A percentile compares a stretch with the other conserved stretches of the same genome.
phyloP scores from a whole-genome alignment of 1,140 invertebrate genomes.

The Drosophila subpulchrella region DNA sequence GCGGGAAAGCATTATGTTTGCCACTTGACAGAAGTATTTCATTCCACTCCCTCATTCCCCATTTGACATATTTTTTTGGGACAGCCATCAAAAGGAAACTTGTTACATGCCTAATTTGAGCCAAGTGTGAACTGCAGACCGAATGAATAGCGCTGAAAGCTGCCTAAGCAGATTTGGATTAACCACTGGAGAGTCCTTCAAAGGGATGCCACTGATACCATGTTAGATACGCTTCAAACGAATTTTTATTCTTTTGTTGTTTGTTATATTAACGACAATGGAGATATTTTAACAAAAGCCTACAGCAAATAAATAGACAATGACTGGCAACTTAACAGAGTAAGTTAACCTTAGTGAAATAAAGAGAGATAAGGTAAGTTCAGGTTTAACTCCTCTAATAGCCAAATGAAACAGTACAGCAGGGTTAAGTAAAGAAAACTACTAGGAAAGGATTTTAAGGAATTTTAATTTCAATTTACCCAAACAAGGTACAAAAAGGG shows the following conservation, averaged over 20 bases:
- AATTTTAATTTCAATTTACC: slow-evolving; percentile 72
- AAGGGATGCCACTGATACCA: slow-evolving; percentile 15
- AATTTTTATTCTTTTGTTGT: slow-evolving; percentile 16
- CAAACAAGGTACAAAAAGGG: slow-evolving; percentile 9
- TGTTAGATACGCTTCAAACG: background rate
- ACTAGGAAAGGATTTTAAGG: slow-evolving; percentile 44
- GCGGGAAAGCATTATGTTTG: slow-evolving; percentile 63
- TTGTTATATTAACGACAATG: slow-evolving; percentile 10
- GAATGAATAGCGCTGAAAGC: slow-evolving; percentile 22
- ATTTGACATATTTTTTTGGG: slow-evolving; percentile 15
- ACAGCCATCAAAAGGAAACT: slow-evolving; percentile 28
- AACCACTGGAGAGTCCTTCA: slow-evolving; percentile 24
- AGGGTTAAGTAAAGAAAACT: background rate
- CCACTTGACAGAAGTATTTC: slow-evolving; percentile 38
- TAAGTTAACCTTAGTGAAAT: slow-evolving; percentile 13
- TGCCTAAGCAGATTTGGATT: slow-evolving; percentile 39
- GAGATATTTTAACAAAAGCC: slow-evolving; percentile 18
- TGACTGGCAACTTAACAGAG: slow-evolving; percentile 4
- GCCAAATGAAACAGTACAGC: background rate
- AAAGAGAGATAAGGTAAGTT: slow-evolving; percentile 9
- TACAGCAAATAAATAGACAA: slow-evolving; percentile 9
- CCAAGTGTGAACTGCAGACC: slow-evolving; percentile 19
- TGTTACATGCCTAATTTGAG: slow-evolving; percentile 58
- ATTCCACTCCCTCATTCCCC: slow-evolving; percentile 1
- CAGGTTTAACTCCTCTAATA: background rate